Base-by-base conservation (phyloP, 2,113 vertebrate genomes). In the Callochromis pleurospilus region DNA sequence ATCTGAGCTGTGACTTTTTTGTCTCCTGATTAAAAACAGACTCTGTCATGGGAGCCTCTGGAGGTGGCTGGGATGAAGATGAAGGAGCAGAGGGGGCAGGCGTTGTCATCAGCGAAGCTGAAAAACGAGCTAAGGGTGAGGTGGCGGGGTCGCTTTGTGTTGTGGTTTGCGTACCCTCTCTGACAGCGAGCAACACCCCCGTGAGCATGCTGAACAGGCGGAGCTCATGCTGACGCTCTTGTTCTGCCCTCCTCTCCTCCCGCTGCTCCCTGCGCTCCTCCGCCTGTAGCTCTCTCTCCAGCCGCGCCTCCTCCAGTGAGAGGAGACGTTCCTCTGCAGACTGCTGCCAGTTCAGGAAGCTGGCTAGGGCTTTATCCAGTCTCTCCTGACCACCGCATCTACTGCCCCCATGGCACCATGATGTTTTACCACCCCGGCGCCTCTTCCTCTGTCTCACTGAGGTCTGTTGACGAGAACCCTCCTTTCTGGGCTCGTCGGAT, bases 211-310 rank as follows among this genome's bases (percentile, higher is more conserved):
- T 93, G 92, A 97, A 95, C 89, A 98, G 96, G 53, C 96, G 96
- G 14, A 97, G 95, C 92, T 98, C 97, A 1, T 98, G 97, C 42
- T 97, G 96, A 2, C 95, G 85, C 83, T 97, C 96, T 92, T 95
- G 94, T 49, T 97, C 96, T 1, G 95, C 85, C 14, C 96, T 94
- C 17, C 92, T 94, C 88, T 98, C 97, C 89, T 99, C 98, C 90
- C 96, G 91, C 4, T 95, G 96, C 85, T 97, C 94, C 55, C 97
- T 93, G 1, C 97, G 95, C 89, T 98, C 96, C 91, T 98, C 97
- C 1, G 94, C 96, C 0, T 94, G 95, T 82, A 94, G 62, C 82
- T 97, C 97, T 7, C 96, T 95, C 87, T 97, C 96, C 45, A 96
- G 89, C 1, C 96, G 92, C 0, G 95, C 94, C 53, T 97, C 97